phyloP scores from a whole-genome alignment of 2,888 invertebrate genomes.

The Caenorhabditis afra region DNA sequence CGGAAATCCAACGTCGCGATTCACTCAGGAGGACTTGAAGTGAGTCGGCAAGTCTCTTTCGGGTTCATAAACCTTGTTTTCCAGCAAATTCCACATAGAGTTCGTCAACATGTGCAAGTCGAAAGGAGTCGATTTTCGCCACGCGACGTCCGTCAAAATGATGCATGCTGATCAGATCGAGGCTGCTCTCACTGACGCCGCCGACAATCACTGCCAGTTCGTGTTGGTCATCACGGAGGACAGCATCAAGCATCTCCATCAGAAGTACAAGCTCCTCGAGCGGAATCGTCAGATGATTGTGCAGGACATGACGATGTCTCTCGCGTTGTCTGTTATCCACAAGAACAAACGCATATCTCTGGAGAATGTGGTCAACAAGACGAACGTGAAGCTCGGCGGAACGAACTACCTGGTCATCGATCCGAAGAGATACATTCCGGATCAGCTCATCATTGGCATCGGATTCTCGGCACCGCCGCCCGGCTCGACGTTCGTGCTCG shows the following conservation, averaged over 20 bases:
- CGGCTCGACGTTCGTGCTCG: constrained; percentile 8
- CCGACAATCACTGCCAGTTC: constrained; percentile 30
- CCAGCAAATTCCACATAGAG: background rate
- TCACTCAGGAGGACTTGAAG: background rate
- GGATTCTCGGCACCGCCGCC: constrained; percentile 25
- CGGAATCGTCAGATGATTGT: constrained; percentile 5
- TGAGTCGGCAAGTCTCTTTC: background rate
- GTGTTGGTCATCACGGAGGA: constrained; percentile 52
- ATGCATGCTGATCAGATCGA: constrained; percentile 1
- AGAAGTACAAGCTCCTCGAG: constrained; percentile 12
- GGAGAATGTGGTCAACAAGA: constrained; percentile 72
- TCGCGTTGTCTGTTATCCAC: constrained; percentile 25
- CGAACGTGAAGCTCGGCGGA: constrained; percentile 71
- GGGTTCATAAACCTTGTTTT: background rate
- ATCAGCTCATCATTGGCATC: constrained; percentile 28
- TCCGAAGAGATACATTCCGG: background rate
- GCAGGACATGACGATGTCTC: constrained; percentile 18
- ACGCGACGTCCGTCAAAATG: background rate
- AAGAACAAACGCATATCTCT: constrained; percentile 57
- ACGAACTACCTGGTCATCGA: constrained; percentile 61
- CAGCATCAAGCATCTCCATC: constrained; percentile 36
- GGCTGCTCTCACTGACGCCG: constrained; percentile 4
- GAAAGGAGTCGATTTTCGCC: constrained; percentile 17
- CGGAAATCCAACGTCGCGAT: background rate
- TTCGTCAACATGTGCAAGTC: constrained; percentile 7